phyloP scores from a whole-genome alignment of 2,888 invertebrate genomes.

The Folsomia manolachei region DNA sequence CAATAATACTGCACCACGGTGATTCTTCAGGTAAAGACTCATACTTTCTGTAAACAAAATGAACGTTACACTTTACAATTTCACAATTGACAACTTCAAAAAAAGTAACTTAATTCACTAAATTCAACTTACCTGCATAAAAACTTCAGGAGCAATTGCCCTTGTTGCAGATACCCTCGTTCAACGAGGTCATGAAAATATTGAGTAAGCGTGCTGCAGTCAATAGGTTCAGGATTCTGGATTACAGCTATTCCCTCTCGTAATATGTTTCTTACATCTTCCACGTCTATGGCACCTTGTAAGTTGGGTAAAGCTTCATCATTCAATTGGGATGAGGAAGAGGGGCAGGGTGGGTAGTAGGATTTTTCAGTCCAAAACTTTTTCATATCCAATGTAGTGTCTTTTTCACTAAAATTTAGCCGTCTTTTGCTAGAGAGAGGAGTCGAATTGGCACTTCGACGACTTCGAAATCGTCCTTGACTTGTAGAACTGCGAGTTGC shows the following conservation, averaged over 20 bases:
- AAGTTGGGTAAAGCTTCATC: conserved; percentile 25
- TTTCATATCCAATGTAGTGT: background rate
- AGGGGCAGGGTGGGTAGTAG: background rate
- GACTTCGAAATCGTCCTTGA: background rate
- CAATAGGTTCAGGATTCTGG: conserved; percentile 5
- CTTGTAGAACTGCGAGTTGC: background rate
- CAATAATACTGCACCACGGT: background rate
- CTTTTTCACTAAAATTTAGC: background rate
- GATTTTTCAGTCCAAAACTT: conserved; percentile 11
- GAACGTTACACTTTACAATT: background rate
- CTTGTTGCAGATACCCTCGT: conserved; percentile 27
- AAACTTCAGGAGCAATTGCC: conserved; percentile 21
- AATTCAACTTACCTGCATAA: conserved; percentile 21
- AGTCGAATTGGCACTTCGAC: background rate
- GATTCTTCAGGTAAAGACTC: background rate
- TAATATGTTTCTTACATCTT: conserved; percentile 25
- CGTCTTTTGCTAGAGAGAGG: background rate
- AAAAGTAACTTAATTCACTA: background rate
- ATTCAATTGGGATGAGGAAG: background rate
- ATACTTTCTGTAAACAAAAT: background rate
- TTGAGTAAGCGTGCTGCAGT: background rate
- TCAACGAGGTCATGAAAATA: conserved; percentile 27
- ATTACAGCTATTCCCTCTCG: conserved; percentile 13
- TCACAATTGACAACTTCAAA: background rate
- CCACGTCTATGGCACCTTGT: conserved; percentile 10